Evolutionary conservation across 92 coral and sea anemone genomes (phyloP).

Genomic region (Phymanthus crucifer): DNA sequence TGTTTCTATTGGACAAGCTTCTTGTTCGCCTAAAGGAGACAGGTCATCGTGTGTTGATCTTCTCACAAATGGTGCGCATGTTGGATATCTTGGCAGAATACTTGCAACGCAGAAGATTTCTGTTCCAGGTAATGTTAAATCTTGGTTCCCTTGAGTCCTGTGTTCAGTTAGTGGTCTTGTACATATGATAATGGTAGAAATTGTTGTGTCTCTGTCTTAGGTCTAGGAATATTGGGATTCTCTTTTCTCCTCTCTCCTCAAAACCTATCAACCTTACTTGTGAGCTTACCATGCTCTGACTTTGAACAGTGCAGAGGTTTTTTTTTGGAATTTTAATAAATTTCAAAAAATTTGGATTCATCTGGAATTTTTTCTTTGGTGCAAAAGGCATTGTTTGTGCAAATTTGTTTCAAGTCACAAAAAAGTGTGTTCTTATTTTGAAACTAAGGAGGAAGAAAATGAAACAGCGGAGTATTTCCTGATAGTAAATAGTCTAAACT

Average conservation of each 20-base stretch:
- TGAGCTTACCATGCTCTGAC: no score
- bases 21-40: constrained; percentile 94
- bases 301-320: no score
- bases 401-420: not conserved
- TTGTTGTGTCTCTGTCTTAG: no score
- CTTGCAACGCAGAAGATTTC: constrained; percentile 75
- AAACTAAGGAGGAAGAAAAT: not conserved
- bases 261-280: no score
- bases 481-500: not conserved
- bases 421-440: not conserved
- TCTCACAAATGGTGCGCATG: constrained; percentile 99
- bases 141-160: not conserved
- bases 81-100: constrained; percentile 94
- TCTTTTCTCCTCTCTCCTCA: not conserved
- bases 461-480: constrained; percentile 1
- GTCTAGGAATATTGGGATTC: not conserved
- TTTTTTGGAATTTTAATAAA: no score
- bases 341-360: no score
- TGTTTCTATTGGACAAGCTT: constrained; percentile 87
- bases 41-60: constrained; percentile 96
- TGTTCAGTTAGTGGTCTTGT: no score
- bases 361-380: not conserved
- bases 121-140: constrained; percentile 69
- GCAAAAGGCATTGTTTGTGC: not conserved
- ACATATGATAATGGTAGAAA: no score